Conservation (phyloP, 2,888 invertebrate species). For the Bugula neritina region DNA sequence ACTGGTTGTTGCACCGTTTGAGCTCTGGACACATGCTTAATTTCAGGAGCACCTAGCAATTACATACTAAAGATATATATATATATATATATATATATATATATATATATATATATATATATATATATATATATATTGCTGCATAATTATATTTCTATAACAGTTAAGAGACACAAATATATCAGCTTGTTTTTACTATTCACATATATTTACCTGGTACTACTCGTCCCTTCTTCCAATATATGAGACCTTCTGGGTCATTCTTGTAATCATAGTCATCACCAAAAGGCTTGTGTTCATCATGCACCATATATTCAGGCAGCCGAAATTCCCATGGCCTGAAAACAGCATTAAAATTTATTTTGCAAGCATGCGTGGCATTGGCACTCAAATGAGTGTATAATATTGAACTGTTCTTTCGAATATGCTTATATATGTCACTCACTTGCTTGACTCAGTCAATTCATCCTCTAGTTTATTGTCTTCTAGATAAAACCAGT, state of each 20-base stretch:
- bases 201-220: conserved; percentile 7
- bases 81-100: no score
- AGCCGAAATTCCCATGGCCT: conserved; percentile 42
- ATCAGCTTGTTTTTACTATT: no score
- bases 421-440: neutral
- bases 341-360: conserved; percentile 20
- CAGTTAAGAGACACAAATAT: no score
- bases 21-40: conserved; percentile 12
- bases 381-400: no score
- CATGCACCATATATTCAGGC: conserved; percentile 49
- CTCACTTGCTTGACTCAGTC: neutral
- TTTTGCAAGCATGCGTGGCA: no score
- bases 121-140: no score
- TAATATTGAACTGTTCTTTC: no score
- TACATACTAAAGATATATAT: no score
- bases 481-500: conserved; percentile 51
- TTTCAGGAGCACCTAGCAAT: conserved; percentile 19
- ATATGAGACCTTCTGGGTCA: conserved; percentile 30
- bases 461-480: conserved; percentile 40
- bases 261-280: conserved; percentile 16
- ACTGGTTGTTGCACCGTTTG: conserved; percentile 10
- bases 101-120: no score
- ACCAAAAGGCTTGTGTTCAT: conserved; percentile 59
- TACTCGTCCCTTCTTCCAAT: conserved; percentile 23
- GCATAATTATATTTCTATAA: no score